phyloP scores from a whole-genome alignment of 2,888 invertebrate genomes.

The Patella pellucida region DNA sequence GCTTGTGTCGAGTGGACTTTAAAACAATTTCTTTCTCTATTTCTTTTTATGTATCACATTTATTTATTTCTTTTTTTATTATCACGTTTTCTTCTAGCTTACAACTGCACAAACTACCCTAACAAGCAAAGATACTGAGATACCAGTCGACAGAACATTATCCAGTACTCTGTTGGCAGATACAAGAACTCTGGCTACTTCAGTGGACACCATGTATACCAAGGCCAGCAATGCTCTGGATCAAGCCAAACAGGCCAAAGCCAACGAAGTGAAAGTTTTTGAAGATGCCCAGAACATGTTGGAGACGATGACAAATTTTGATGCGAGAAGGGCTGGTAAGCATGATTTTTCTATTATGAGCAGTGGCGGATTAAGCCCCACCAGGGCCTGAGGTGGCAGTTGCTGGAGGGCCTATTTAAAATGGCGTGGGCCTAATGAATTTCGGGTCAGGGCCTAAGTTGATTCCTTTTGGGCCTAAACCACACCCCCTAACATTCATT shows the following conservation, averaged over 20 bases:
- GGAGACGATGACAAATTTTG: slow-evolving; percentile 20
- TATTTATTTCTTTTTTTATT: too few species aligned
- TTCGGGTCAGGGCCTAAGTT: too few species aligned
- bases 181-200: not conserved
- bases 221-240: slow-evolving; percentile 2
- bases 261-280: slow-evolving; percentile 6
- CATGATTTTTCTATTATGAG: too few species aligned
- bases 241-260: slow-evolving; percentile 13
- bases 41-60: too few species aligned
- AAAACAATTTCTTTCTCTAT: too few species aligned
- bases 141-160: not conserved
- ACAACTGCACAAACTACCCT: not conserved
- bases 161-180: slow-evolving; percentile 1
- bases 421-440: too few species aligned
- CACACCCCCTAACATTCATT: too few species aligned
- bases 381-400: too few species aligned
- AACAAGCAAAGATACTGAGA: not conserved
- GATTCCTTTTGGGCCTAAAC: too few species aligned
- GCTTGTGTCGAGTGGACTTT: too few species aligned
- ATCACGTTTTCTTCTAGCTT: not conserved
- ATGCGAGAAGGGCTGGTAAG: slow-evolving; percentile 17
- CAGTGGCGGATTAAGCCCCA: too few species aligned
- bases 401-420: too few species aligned
- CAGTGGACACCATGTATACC: not conserved
- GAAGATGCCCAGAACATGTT: slow-evolving; percentile 20